Percentiles rank a stretch among this genome's conserved stretches.
Conservation (phyloP, 1,140 invertebrate species). For the Cydia splendana region DNA sequence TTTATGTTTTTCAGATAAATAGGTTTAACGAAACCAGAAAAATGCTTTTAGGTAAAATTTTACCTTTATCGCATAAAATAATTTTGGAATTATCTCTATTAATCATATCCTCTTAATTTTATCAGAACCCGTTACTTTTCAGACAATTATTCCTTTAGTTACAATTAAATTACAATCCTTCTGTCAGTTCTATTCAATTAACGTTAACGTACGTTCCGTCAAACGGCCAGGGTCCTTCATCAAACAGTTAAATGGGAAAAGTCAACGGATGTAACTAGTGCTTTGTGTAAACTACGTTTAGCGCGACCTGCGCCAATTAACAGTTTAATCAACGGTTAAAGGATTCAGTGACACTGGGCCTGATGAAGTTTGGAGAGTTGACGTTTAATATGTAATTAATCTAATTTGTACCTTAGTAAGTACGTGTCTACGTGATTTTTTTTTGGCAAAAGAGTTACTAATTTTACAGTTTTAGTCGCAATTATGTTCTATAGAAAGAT, state of each 20-base stretch:
- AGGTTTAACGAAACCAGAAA: too few species aligned
- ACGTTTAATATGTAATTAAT: neutral
- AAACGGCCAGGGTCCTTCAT: neutral
- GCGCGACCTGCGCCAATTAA: conserved; percentile 1
- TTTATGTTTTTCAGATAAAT: too few species aligned
- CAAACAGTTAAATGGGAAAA: neutral
- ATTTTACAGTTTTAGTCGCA: too few species aligned
- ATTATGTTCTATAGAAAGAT: too few species aligned
- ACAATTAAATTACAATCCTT: neutral
- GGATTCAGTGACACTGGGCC: conserved; percentile 14
- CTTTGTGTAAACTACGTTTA: conserved; percentile 8
- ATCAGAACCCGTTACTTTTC: too few species aligned
- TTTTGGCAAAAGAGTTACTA: too few species aligned
- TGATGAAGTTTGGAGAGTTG: neutral
- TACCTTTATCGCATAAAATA: too few species aligned
- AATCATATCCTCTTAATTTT: too few species aligned
- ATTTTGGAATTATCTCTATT: too few species aligned
- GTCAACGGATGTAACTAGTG: conserved; percentile 13
- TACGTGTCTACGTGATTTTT: too few species aligned
- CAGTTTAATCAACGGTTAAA: conserved; percentile 20
- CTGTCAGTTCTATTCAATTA: conserved; percentile 5
- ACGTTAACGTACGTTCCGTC: neutral
- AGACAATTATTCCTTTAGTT: neutral
- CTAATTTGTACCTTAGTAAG: neutral
- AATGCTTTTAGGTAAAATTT: too few species aligned